These are phyloP conservation scores for Rhagium mordax DNA, from an alignment of 2,888 invertebrate species.

Conservation along the genomic window DNA sequence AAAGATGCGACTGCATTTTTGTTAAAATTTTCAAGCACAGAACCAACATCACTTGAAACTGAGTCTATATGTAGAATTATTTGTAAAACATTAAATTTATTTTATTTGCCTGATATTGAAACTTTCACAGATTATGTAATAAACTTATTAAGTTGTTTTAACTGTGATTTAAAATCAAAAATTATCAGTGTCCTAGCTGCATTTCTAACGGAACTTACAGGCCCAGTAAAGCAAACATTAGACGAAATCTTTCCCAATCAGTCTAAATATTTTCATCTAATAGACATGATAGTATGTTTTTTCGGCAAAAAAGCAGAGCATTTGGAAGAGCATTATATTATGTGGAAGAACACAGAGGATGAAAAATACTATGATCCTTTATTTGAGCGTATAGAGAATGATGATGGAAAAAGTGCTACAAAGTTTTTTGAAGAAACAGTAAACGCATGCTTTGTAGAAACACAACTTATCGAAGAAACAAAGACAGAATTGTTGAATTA, in stretches of 20 bases:
- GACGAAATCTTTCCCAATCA: conserved; percentile 48
- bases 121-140: conserved; percentile 20
- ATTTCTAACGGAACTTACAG: conserved; percentile 25
- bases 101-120: conserved; percentile 32
- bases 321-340: conserved; percentile 45
- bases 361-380: conserved; percentile 39
- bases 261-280: conserved; percentile 2
- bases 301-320: conserved; percentile 43
- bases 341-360: conserved; percentile 47
- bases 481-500: conserved; percentile 54
- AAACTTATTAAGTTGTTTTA: conserved; percentile 42
- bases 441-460: conserved; percentile 41
- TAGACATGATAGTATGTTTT: conserved; percentile 41
- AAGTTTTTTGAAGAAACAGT: conserved; percentile 48
- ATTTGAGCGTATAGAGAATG: conserved; percentile 44
- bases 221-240: conserved; percentile 26
- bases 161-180: conserved; percentile 40
- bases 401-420: conserved; percentile 36
- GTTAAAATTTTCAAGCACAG: conserved; percentile 41
- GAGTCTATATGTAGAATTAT: conserved; percentile 19
- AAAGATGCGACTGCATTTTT: conserved; percentile 53
- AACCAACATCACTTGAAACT: conserved; percentile 28
- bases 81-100: conserved; percentile 4
- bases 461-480: conserved; percentile 35
- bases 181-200: conserved; percentile 41